Evolutionary conservation across 2,888 invertebrate genomes (phyloP).

Genomic region (Ophion slaviceki): DNA sequence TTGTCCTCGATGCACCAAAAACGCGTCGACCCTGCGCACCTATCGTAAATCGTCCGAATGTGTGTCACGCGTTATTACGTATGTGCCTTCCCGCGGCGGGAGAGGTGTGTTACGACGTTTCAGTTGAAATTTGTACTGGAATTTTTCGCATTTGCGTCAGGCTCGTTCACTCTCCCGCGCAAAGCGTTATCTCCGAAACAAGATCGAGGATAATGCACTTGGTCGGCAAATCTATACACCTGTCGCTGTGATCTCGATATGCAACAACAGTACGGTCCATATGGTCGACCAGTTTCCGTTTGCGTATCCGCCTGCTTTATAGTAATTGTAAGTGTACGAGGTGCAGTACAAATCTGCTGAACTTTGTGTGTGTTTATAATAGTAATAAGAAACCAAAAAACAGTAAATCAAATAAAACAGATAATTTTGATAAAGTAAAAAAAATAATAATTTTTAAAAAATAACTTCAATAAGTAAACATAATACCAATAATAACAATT

Average conservation of each 20-base stretch:
- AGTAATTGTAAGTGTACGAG: background rate
- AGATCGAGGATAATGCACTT: constrained; percentile 31
- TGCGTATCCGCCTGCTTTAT: no score
- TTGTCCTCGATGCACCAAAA: background rate
- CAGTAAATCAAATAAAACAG: no score
- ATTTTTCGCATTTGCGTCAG: constrained; percentile 27
- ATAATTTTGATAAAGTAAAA: no score
- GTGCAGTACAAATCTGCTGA: constrained; percentile 1
- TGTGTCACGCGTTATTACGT: background rate
- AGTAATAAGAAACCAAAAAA: no score
- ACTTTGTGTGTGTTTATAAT: background rate
- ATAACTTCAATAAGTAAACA: no score
- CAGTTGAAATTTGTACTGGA: constrained; percentile 26
- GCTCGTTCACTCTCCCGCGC: constrained; percentile 12
- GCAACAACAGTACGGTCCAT: constrained; percentile 41
- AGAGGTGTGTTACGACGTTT: background rate
- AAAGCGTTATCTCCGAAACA: constrained; percentile 31
- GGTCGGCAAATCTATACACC: constrained; percentile 26
- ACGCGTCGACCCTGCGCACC: no score
- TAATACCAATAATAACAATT: no score
- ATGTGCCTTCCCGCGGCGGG: background rate
- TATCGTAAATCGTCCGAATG: background rate
- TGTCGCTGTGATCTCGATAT: constrained; percentile 35
- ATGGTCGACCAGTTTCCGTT: no score
- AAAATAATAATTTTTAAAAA: no score